phyloP scores from a whole-genome alignment of 2,797 vertebrate species.

The Danio choprae region DNA sequence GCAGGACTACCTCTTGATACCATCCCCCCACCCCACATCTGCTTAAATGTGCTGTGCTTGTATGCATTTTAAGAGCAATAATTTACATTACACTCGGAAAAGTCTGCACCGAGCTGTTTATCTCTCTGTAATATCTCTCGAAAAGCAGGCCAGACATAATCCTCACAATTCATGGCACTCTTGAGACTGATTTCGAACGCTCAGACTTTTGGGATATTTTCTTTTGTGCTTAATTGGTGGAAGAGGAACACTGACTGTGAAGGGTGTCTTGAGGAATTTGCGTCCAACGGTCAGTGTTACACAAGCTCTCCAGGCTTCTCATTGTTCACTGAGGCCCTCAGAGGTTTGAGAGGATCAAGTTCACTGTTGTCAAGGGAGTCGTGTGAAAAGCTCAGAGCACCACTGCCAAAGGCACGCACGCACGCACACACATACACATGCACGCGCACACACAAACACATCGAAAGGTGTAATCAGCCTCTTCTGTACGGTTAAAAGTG shows the following conservation, averaged over 20 bases:
- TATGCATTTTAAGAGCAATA: background rate
- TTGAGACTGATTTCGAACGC: conserved; percentile 1
- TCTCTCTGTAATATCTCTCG: background rate
- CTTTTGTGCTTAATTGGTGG: conserved; percentile 25
- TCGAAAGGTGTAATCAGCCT: conserved; percentile 10
- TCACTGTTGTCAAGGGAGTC: conserved; percentile 40
- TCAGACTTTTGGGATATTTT: conserved; percentile 20
- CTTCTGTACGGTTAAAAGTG: background rate
- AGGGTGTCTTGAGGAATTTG: conserved; percentile 41
- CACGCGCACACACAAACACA: background rate
- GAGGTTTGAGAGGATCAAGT: conserved; percentile 47
- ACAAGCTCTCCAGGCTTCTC: conserved; percentile 28
- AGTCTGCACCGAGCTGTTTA: background rate
- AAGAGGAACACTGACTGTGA: conserved; percentile 14
- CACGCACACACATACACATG: background rate
- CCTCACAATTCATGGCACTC: background rate
- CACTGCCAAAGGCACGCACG: conserved; percentile 4
- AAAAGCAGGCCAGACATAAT: conserved; percentile 13
- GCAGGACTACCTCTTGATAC: background rate
- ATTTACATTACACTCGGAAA: background rate
- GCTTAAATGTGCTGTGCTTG: background rate
- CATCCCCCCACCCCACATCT: background rate
- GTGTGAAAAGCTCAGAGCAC: conserved; percentile 45
- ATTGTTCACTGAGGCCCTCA: conserved; percentile 35
- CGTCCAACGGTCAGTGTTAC: conserved; percentile 36